Evolutionary conservation across 1,140 invertebrate species (phyloP), one percentile per base, ranked within the genome.

Genomic region (Uloborus diversus): DNA sequence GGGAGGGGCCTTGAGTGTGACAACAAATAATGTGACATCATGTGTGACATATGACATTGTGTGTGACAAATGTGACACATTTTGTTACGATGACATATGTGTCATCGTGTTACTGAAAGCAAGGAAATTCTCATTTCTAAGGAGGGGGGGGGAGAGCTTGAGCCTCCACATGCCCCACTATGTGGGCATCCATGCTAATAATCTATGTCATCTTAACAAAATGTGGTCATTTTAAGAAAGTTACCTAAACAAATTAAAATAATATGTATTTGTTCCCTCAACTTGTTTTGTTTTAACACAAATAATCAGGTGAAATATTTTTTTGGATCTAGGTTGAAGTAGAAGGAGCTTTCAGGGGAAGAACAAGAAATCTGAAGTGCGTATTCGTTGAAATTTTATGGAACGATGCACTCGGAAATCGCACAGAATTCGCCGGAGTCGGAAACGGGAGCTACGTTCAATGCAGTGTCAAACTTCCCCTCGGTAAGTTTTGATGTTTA

Each of bases 351-450:
- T 78, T 78, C 42, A 27, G 30, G 1, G 61, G 73, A 56, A 56
- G 61, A 57, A 57, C 47, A 66, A 57, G 13, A 37, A 78, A 78
- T 57, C n/a, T 78, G 11, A 78, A 78, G 42, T 78, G 73, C 17
- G 9, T 78, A 20, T 78, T 78, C 20, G 23, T 53, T 14, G 47
- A 53, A 65, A 25, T 51, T 0, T 11, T 25, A 30, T 20, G n/a
- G n/a, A 27, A 56, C 42, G 49, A 37, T 33, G 7, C 2, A 42
- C 13, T 14, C 23, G 11, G 20, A 0, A 66, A 78, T 28, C 9
- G 25, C 20, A 78, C 62, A 20, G 73, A 78, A 66, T 51, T 78
- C 23, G 13, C 42, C 66, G 73, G 28, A 13, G 53, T 51, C 42
- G 49, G 33, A 1, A 57, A 78, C 66, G 73, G 73, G n/a, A 37